Base-by-base conservation (phyloP, 2,113 vertebrate species). In the Pavo muticus region DNA sequence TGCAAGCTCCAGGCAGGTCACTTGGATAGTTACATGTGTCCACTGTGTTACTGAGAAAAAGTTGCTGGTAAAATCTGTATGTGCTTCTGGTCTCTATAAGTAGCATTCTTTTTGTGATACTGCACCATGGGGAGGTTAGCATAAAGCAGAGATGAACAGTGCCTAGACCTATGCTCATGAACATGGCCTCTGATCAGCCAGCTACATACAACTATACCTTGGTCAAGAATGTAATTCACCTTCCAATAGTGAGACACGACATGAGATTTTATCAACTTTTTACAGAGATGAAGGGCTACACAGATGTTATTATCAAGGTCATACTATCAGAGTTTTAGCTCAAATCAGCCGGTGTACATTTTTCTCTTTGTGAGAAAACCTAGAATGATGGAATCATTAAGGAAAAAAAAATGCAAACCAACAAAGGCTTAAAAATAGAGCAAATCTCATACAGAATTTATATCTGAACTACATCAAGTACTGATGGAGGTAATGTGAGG, bases 41-140 rank as follows among this genome's bases (percentile, higher is more conserved):
- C 40, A 5, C 54, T 30, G 1, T 9, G 35, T 7, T 48, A 25
- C 1, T 44, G 25, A 59, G 17, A 1, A 2, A 2, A 29, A 10
- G 5, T 45, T 7, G 24, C 40, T 59, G 56, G 30, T 9, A 54
- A 44, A 39, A 47, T 27, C 12, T 14, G 25, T 6, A 9, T 19
- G 25, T 30, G 10, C 12, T 48, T 68, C 32, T 76, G 30, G 6
- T 42, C 14, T 48, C 35, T 4, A 0, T 40, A 54, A 45, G 1
- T 6, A 56, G 16, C 27, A 14, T 1, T 50, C 11, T 5, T 8
- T 71, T 17, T 0, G 0, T 54, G 21, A n/a, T 60, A 32, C 8
- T 14, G 10, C 15, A 9, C 6, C 50, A 12, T 5, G 8, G 4
- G 7, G 32, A 69, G 19, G 5, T 35, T 44, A 54, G 13, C 27